Evolutionary conservation across 2,888 invertebrate species (phyloP).

Genomic region (Pyralis farinalis): DNA sequence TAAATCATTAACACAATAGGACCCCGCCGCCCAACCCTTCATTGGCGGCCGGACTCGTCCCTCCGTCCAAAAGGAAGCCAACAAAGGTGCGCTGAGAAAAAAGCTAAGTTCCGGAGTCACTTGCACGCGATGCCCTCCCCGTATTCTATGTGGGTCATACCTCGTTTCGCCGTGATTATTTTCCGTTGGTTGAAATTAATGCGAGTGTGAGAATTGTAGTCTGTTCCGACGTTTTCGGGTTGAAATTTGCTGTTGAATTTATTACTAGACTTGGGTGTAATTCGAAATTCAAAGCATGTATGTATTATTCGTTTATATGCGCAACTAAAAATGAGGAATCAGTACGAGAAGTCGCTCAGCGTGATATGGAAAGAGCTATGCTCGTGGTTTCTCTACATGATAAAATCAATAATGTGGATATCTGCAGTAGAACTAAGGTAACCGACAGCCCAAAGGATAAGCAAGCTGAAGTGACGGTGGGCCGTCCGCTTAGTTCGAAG

Average conservation of each 20-base stretch:
- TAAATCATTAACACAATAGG: constrained; percentile 42
- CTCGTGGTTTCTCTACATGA: too few species aligned
- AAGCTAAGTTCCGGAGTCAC: constrained; percentile 69
- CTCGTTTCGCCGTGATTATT: background rate
- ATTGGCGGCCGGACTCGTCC: constrained; percentile 26
- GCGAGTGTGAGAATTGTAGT: background rate
- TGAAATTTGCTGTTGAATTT: background rate
- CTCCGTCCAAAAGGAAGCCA: constrained; percentile 52
- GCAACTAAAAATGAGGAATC: too few species aligned
- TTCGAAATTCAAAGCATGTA: too few species aligned
- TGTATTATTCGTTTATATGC: too few species aligned
- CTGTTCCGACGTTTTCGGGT: background rate
- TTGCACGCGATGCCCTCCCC: constrained; percentile 43
- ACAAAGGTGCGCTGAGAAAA: constrained; percentile 61
- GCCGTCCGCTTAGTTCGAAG: too few species aligned
- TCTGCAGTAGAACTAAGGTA: too few species aligned
- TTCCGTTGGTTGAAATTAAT: background rate
- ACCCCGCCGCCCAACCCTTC: constrained; percentile 23
- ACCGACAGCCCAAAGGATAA: too few species aligned
- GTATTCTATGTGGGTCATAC: background rate
- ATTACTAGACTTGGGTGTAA: too few species aligned
- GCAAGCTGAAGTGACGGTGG: too few species aligned
- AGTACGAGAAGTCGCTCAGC: too few species aligned
- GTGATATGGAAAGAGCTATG: too few species aligned
- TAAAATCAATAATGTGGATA: too few species aligned